phyloP scores from a whole-genome alignment of 2,113 vertebrate species.

The Pungitius pungitius region DNA sequence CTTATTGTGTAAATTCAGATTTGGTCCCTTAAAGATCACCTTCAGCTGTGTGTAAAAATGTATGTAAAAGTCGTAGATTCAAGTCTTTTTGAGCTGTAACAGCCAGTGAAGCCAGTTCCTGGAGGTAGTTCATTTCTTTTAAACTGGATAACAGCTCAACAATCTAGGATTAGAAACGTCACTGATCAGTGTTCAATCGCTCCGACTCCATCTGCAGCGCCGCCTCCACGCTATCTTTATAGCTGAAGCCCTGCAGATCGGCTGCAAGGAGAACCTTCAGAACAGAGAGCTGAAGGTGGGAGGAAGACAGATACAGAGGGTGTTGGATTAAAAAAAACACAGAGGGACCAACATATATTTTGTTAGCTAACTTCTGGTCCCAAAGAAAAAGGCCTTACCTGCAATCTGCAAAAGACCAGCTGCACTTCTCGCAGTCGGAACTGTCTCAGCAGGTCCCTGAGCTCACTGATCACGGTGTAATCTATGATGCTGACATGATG shows the following conservation, averaged over 20 bases:
- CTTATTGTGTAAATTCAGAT: too few species aligned
- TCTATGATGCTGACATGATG: constrained; percentile 86
- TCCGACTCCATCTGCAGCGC: constrained; percentile 61
- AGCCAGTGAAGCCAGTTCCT: not conserved
- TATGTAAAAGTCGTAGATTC: too few species aligned
- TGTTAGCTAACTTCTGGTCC: not conserved
- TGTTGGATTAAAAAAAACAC: not conserved
- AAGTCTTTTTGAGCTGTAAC: too few species aligned
- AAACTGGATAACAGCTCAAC: not conserved
- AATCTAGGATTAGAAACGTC: not conserved
- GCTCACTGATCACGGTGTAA: constrained; percentile 86
- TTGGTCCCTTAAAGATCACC: too few species aligned
- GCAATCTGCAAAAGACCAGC: constrained; percentile 82
- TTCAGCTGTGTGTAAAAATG: too few species aligned
- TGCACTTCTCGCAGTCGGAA: constrained; percentile 71
- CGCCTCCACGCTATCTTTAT: constrained; percentile 68
- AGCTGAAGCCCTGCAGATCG: constrained; percentile 71
- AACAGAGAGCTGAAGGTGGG: constrained; percentile 60
- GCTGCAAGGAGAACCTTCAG: constrained; percentile 75
- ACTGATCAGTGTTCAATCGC: constrained; percentile 3
- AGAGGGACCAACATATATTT: not conserved
- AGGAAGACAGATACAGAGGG: not conserved
- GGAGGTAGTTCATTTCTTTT: constrained; percentile 18
- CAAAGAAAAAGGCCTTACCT: constrained; percentile 74
- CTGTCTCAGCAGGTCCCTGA: constrained; percentile 85